phyloP scores from a whole-genome alignment of 30 jellyfish, hydroid and myxozoan genomes.

The Hydra vulgaris region DNA sequence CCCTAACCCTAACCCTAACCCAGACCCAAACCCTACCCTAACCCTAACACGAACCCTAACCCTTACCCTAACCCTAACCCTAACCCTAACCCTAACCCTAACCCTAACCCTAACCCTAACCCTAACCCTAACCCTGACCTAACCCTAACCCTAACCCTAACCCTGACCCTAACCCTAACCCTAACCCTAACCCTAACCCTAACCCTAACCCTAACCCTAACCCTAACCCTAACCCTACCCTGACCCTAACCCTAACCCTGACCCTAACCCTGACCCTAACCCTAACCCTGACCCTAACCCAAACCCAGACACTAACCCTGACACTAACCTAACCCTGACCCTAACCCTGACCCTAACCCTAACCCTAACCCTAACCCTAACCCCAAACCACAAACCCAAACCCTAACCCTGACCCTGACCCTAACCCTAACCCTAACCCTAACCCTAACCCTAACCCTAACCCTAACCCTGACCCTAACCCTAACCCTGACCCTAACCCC shows the following conservation, averaged over 20 bases:
- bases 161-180: conserved; percentile 30
- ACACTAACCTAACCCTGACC: conserved; percentile 34
- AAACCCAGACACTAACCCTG: conserved; percentile 34
- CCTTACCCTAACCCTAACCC: conserved; percentile 44
- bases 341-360: conserved; percentile 33
- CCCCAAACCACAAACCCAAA: conserved; percentile 23
- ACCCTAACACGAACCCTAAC: conserved; percentile 42
- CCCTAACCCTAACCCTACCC: conserved; percentile 30
- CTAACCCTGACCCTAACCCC: conserved; percentile 39
- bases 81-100: conserved; percentile 46
- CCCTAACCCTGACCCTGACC: conserved; percentile 32
- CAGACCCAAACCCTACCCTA: conserved; percentile 37
- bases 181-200: conserved; percentile 6
- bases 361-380: conserved; percentile 15
- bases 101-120: conserved; percentile 44
- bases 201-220: conserved; percentile 22
- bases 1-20: conserved; percentile 39
- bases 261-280: conserved; percentile 45
- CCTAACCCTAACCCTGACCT: conserved; percentile 43
- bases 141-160: conserved; percentile 29
- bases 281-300: conserved; percentile 44
- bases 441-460: conserved; percentile 26
- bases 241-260: conserved; percentile 33
- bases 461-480: conserved; percentile 35
- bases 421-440: conserved; percentile 29